Evolutionary conservation across 2,797 vertebrate species (phyloP), one percentile per base, ranked within the genome.

Genomic region (Mycteria americana): DNA sequence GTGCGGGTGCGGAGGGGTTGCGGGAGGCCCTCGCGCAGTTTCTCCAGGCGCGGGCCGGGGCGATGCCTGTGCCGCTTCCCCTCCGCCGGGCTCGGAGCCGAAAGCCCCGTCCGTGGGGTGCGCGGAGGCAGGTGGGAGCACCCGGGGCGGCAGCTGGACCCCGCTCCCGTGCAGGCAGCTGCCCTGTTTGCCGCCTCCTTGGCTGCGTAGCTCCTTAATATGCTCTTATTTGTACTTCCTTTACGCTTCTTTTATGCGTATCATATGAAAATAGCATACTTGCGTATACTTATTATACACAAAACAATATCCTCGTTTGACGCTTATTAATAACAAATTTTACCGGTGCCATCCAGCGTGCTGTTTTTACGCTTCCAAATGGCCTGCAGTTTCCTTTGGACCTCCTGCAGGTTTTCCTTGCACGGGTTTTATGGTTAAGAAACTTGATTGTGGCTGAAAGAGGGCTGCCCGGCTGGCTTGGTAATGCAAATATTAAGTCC

Each of bases 151-250:
- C 13, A 30, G 72, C 53, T 7, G 12, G 33, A 53, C 30, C 56
- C 16, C 0, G 1, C 28, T 24, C 8, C 18, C 12, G 0, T 31
- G 1, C 27, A 13, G 63, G 14, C 8, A 23, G 46, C 7, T 2
- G 5, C 14, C 1, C 39, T 25, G 16, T 11, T 62, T 30, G 13
- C 16, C 21, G 27, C 48, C 24, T 72, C 25, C 41, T n/a, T 11
- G n/a, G 18, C 24, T 25, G 62, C n/a, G 30, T 9, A 30, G 41
- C 41, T 67, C 19, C 67, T 16, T 7, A n/a, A 13, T 3, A 10
- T 3, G 18, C 27, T 57, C 35, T 50, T 24, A 24, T 33, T 57
- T 31, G 28, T 8, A 5, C 39, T 69, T 35, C 4, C 15, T 31
- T 75, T 30, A 46, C 39, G 6, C 13, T 33, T 37, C 15, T 17